phyloP scores from a whole-genome alignment of 2,113 vertebrate species.

The Panthera leo region DNA sequence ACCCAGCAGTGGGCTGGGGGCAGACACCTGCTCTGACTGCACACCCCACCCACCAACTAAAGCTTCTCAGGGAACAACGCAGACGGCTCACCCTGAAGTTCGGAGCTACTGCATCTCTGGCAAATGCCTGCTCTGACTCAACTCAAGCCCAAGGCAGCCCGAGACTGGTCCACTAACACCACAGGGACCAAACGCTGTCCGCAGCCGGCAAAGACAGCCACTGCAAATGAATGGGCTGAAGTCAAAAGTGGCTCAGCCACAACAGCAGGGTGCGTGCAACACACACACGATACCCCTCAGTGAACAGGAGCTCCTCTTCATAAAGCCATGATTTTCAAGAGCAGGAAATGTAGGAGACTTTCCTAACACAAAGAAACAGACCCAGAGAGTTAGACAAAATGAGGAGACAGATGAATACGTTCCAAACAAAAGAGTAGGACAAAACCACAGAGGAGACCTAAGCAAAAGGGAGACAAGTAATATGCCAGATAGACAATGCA shows the following conservation, averaged over 20 bases:
- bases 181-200: background rate
- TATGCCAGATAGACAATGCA: background rate
- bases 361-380: background rate
- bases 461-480: background rate
- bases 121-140: background rate
- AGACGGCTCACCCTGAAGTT: background rate
- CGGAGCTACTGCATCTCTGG: background rate
- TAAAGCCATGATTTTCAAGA: background rate
- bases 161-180: background rate
- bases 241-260: background rate
- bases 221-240: background rate
- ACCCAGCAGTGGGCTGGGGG: background rate
- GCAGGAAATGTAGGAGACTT: background rate
- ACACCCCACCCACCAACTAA: background rate
- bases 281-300: background rate
- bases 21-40: background rate
- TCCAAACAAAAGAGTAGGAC: background rate
- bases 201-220: background rate
- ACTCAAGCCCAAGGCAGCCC: background rate
- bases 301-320: background rate
- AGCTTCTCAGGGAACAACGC: background rate
- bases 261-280: background rate
- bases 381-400: background rate
- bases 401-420: background rate
- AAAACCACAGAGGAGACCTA: background rate